Evolutionary conservation across 2,797 vertebrate species (phyloP).

Genomic region (Loris lydekkerianus): DNA sequence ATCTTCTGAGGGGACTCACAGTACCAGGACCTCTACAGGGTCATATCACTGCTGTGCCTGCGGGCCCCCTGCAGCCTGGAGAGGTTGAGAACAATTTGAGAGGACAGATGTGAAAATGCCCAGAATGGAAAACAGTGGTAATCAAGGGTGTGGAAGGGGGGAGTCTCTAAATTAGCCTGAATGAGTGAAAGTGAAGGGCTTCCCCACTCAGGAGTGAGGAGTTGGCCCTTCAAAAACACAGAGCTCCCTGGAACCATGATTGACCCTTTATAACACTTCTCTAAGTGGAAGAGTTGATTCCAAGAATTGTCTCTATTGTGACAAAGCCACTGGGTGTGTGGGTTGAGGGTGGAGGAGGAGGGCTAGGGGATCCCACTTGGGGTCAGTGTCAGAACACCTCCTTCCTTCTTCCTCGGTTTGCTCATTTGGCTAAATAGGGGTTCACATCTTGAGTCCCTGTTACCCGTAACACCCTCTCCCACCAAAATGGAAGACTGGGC

Average conservation of each 20-base stretch:
- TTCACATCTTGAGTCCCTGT: neutral
- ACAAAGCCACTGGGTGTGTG: neutral
- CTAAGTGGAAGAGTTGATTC: neutral
- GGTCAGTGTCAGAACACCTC: neutral
- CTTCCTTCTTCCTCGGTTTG: neutral
- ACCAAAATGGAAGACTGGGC: neutral
- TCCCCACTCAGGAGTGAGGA: neutral
- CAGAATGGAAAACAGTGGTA: neutral
- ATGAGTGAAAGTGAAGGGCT: neutral
- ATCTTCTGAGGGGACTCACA: neutral
- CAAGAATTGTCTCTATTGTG: neutral
- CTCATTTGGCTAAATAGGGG: neutral
- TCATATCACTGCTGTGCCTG: neutral
- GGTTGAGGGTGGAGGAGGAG: neutral
- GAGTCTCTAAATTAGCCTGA: neutral
- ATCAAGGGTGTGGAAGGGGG: neutral
- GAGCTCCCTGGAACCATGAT: neutral
- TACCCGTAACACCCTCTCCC: neutral
- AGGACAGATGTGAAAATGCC: neutral
- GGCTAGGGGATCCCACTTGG: neutral
- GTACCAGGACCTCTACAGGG: neutral
- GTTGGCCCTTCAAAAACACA: neutral
- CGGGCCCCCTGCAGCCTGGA: too few species aligned
- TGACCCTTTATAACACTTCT: neutral
- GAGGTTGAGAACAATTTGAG: neutral